Evolutionary conservation across 2,797 vertebrate species (phyloP), one percentile per base, ranked within the genome.

Genomic region (Rhabdomys pumilio): DNA sequence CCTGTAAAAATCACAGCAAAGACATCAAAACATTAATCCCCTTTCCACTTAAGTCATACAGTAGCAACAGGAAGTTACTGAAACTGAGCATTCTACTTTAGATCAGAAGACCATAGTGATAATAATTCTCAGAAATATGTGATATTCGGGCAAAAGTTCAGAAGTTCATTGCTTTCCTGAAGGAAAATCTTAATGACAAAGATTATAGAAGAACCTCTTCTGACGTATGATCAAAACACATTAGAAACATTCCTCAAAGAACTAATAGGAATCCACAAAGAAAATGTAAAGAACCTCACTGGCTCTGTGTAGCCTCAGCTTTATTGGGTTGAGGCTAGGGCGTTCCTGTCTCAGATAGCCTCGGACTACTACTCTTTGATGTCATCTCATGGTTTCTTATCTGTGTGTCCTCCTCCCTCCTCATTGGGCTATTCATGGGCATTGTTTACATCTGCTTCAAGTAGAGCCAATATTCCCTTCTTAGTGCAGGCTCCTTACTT

Each of bases 51-150:
- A 81, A 90, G 50, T 61, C 90, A 41, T 31, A n/a, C 50, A n/a
- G 44, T 59, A 83, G 63, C 34, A 93, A 91, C 41, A 57, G 85
- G 92, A 92, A 82, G 76, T 31, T 38, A 80, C 87, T 91, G 53
- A 83, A 80, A 77, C 65, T 50, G 63, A 86, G n/a, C 73, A 20
- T 94, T 53, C 76, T 89, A 19, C 83, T 93, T 81, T 85, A 72
- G 53, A 61, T 87, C 79, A 44, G 4, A 86, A 90, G 31, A 83
- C 47, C 14, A 6, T 41, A 57, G 34, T 89, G 91, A 29, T 82
- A 80, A 72, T n/a, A 87, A 85, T 24, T 31, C 12, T 47, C 13
- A 34, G 22, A 93, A 41, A 24, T 44, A 1, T 89, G 65, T 91
- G 87, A 44, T n/a, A 61, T 75, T 80, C 55, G 22, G 89, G 55